Conservation (phyloP, 2,888 invertebrate species). For the Dolomedes plantarius region DNA sequence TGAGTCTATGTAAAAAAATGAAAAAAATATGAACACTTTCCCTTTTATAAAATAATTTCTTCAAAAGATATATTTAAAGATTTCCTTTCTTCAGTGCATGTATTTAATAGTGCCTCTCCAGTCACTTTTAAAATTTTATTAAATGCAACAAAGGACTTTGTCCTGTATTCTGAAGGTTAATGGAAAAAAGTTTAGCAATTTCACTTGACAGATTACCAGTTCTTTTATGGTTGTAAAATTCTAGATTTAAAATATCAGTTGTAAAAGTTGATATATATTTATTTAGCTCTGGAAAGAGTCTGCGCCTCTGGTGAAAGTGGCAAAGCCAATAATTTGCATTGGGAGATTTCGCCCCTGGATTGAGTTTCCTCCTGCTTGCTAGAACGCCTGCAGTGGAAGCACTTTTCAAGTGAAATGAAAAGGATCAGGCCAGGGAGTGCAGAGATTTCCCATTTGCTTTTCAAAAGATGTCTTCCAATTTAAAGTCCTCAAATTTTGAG, state of each 20-base stretch:
- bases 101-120: too few relatives aligned
- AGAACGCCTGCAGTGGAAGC: constrained; percentile 12
- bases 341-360: constrained; percentile 20
- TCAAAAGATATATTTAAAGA: too few relatives aligned
- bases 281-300: neutral
- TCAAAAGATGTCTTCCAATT: constrained; percentile 57
- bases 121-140: too few relatives aligned
- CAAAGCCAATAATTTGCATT: constrained; percentile 41
- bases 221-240: neutral
- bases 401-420: constrained; percentile 46
- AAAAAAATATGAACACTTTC: too few relatives aligned
- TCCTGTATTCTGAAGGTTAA: too few relatives aligned
- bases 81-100: too few relatives aligned
- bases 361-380: constrained; percentile 7
- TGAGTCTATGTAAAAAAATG: too few relatives aligned
- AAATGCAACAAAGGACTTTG: too few relatives aligned
- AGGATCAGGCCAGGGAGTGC: constrained; percentile 16
- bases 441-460: constrained; percentile 42
- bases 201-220: neutral
- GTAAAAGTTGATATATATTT: constrained; percentile 47
- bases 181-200: neutral
- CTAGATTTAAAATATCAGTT: neutral
- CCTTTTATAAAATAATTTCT: too few relatives aligned
- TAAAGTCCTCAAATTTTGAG: constrained; percentile 33
- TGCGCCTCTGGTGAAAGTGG: constrained; percentile 12